Evolutionary conservation across 2,888 invertebrate species (phyloP).

Genomic region (Thelaira solivaga): DNA sequence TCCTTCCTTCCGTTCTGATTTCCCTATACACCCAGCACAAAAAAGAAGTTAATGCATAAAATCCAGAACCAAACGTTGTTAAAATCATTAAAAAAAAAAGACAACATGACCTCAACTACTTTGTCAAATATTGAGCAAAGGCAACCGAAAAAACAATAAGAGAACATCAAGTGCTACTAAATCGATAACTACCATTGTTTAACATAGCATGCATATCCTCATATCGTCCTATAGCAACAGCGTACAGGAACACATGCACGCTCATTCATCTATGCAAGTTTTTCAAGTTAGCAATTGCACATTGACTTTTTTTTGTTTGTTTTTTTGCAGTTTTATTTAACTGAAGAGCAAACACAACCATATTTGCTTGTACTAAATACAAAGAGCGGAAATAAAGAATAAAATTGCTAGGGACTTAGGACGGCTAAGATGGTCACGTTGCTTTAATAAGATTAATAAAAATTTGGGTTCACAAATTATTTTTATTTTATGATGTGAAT

Average conservation of each 20-base stretch:
- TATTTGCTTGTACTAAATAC: conserved; percentile 30
- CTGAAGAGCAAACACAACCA: conserved; percentile 28
- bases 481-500: too few species aligned
- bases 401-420: not conserved
- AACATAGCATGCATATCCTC: conserved; percentile 9
- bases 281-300: conserved; percentile 29
- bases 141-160: conserved; percentile 19
- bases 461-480: not conserved
- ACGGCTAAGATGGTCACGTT: not conserved
- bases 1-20: conserved; percentile 29
- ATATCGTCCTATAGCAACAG: not conserved
- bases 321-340: too few species aligned
- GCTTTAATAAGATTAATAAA: not conserved
- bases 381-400: conserved; percentile 21
- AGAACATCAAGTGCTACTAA: conserved; percentile 51
- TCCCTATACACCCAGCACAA: not conserved
- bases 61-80: conserved; percentile 12
- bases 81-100: conserved; percentile 49
- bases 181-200: conserved; percentile 55
- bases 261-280: not conserved
- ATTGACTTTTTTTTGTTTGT: conserved; percentile 17
- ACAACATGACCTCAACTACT: conserved; percentile 52
- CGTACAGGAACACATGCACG: not conserved
- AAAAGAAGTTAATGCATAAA: conserved; percentile 13
- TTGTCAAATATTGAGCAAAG: conserved; percentile 35